phyloP scores from a whole-genome alignment of 2,797 vertebrate species.

The Crenuchus spilurus region DNA sequence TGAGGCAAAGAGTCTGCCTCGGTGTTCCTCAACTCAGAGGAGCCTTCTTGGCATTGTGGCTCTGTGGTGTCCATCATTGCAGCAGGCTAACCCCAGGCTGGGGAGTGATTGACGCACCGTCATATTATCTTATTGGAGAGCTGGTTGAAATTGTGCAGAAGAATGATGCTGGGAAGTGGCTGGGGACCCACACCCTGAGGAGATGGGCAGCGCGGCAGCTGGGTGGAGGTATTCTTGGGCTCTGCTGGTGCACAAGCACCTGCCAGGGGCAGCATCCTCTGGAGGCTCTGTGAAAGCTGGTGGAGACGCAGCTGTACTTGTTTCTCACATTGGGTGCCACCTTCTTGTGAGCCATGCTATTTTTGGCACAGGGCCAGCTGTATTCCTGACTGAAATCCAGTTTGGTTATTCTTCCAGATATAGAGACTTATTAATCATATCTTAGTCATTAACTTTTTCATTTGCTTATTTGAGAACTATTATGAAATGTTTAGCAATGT shows the following conservation, averaged over 20 bases:
- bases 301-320: slow-evolving; percentile 71
- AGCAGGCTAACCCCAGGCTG: slow-evolving; percentile 67
- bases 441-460: too few species aligned
- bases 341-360: slow-evolving; percentile 62
- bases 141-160: slow-evolving; percentile 66
- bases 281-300: slow-evolving; percentile 60
- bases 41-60: slow-evolving; percentile 69
- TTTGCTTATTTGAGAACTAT: too few species aligned
- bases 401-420: slow-evolving; percentile 47
- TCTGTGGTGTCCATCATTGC: slow-evolving; percentile 67
- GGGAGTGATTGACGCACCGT: slow-evolving; percentile 78
- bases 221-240: slow-evolving; percentile 60
- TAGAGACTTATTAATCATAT: slow-evolving; percentile 7
- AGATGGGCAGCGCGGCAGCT: slow-evolving; percentile 64
- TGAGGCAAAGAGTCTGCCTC: slow-evolving; percentile 59
- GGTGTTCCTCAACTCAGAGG: slow-evolving; percentile 63
- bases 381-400: slow-evolving; percentile 41
- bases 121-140: slow-evolving; percentile 76
- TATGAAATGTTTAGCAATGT: too few species aligned
- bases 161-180: slow-evolving; percentile 77
- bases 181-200: slow-evolving; percentile 72
- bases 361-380: slow-evolving; percentile 61
- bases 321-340: slow-evolving; percentile 64
- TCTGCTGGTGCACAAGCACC: slow-evolving; percentile 47
- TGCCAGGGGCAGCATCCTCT: slow-evolving; percentile 63